Base-by-base conservation (phyloP, 2,888 invertebrate genomes). In the Athrips mouffetella region DNA sequence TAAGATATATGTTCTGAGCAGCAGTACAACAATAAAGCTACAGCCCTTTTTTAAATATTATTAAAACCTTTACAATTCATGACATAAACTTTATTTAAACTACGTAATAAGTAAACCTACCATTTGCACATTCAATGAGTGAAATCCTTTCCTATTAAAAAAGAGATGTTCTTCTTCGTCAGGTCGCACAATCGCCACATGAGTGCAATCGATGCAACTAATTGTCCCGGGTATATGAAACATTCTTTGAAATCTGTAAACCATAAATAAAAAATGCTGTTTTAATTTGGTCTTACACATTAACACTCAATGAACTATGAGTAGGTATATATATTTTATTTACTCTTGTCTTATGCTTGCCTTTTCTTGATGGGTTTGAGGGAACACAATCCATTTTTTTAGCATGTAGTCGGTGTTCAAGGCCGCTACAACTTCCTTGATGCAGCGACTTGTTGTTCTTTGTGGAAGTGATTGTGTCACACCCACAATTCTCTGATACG, bases 111-210 rank as follows among this genome's bases (percentile, higher is more conserved):
- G 11, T 29, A n/a, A 10, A 48, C 16, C 50, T 55, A 56, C 53
- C 51, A 58, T 55, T 49, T 58, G 58, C 35, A 57, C 54, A 57
- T 60, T 59, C 44, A 62, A 48, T 11, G 62, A 58, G 49, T 62
- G 58, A 48, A 57, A 60, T 30, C 53, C 50, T 52, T 62, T 60
- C 48, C 59, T 55, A 51, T 54, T 57, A 53, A 45, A 59, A 56
- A 47, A 60, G 1, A 48, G 16, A 25, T 60, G 54, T 50, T 62
- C 59, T 15, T 58, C 51, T 6, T 53, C 40, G 13, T 25, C 13
- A 2, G 60, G 62, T 41, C 48, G 54, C 7, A 51, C 47, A 6
- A 60, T 52, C n/a, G 55, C 52, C 29, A 54, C 45, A 41, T 59
- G 54, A 45, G 57, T 59, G 35, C 57, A 59, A 44, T 59, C 59